Evolutionary conservation across 2,888 invertebrate genomes (phyloP), one percentile per base, ranked within the genome.

Genomic region (Dynastes grantii): DNA sequence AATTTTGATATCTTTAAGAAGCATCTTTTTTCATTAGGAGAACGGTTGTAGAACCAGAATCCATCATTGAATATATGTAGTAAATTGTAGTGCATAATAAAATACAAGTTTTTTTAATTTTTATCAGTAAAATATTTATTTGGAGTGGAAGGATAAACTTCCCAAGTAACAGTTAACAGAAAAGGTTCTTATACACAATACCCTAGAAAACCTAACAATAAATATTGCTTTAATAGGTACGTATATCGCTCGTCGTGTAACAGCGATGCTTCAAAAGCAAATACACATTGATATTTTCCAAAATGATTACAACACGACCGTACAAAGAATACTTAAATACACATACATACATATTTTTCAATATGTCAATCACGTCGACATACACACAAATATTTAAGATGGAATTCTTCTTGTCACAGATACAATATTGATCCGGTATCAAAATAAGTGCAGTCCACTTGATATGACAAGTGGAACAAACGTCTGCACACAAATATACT

Each of bases 391-490:
- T 75, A 61, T 75, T 75, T 75, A 75, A 75, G 61, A 61, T 61
- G 61, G 61, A 61, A 75, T 45, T 40, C 49, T 49, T 61, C 61
- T 58, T 75, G 73, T 75, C 61, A 75, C 73, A 45, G 73, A 75
- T 61, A 75, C 73, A 61, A 75, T 75, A 75, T 75, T 75, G 73
- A 75, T 75, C 61, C 40, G 61, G 73, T 75, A 75, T 75, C 61
- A 61, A 75, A 75, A 71, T 61, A 75, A 75, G 73, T 75, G 73
- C 61, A 75, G 45, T 40, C 73, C 58, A 75, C 73, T 75, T 75
- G 73, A 75, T 75, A 75, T 75, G 68, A 68, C 58, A 55, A 71
- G 58, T 58, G 58, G 53, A 71, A 55, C 58, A 58, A 58, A 55
- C 71, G 58, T 71, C 71, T 58, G 32, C 58, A 55, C 53, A 71